Conservation (phyloP, 2,888 invertebrate genomes). For the Himalopsyche anomala region DNA sequence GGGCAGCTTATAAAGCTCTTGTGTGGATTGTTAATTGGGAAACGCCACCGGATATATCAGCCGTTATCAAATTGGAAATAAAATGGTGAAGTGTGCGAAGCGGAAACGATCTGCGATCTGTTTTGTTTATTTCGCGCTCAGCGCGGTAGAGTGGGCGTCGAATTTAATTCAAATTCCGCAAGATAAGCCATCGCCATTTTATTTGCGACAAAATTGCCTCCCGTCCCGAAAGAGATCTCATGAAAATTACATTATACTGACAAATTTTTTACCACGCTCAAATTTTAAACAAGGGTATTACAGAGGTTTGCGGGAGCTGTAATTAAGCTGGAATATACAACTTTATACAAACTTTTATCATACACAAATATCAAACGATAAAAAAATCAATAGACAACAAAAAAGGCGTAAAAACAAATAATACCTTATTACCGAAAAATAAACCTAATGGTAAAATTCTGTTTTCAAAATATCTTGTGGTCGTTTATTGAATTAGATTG, state of each 20-base stretch:
- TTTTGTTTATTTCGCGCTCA: conserved; percentile 35
- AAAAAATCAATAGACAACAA: no score
- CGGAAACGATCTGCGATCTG: conserved; percentile 36
- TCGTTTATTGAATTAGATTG: no score
- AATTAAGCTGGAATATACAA: background rate
- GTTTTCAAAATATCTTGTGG: no score
- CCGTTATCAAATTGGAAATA: conserved; percentile 58
- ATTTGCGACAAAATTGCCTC: conserved; percentile 37
- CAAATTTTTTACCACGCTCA: background rate
- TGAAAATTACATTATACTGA: conserved; percentile 32
- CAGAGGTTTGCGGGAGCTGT: background rate
- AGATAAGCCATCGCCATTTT: conserved; percentile 41
- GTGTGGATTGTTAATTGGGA: conserved; percentile 58
- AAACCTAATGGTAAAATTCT: no score
- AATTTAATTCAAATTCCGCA: conserved; percentile 40
- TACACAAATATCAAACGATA: no score
- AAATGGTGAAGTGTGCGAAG: conserved; percentile 47
- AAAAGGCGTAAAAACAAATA: no score
- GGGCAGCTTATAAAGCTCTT: conserved; percentile 5
- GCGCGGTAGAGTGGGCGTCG: conserved; percentile 18
- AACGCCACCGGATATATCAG: conserved; percentile 56
- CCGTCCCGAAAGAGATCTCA: conserved; percentile 20
- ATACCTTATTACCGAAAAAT: no score
- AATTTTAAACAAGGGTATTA: background rate
- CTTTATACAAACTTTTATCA: background rate